A percentile compares a stretch with the other conserved stretches of the same genome.
phyloP scores from a whole-genome alignment of 1,140 invertebrate species.

The Eciton burchellii region DNA sequence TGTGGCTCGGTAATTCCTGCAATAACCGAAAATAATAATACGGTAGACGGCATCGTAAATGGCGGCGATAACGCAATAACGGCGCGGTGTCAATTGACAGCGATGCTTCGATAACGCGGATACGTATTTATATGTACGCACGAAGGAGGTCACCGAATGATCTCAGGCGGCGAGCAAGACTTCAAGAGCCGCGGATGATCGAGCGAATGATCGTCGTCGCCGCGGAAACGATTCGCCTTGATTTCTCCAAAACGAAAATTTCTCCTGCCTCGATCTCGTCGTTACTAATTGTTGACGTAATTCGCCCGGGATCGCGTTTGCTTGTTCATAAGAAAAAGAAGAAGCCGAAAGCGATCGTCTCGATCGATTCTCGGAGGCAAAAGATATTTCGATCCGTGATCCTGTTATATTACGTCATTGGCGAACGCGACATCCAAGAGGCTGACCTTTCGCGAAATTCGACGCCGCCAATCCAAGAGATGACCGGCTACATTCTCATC shows the following conservation, averaged over 20 bases:
- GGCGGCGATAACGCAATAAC: constrained; percentile 45
- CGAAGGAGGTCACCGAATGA: constrained; percentile 48
- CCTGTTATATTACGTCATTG: constrained; percentile 30
- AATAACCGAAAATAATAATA: constrained; percentile 62
- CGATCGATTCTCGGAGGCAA: too few species aligned
- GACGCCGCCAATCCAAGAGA: neutral
- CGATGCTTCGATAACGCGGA: constrained; percentile 52
- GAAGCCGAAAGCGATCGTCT: too few species aligned
- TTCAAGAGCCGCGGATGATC: constrained; percentile 16
- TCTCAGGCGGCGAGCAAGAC: neutral
- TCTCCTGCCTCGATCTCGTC: too few species aligned
- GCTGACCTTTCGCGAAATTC: constrained; percentile 40
- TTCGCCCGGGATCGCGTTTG: too few species aligned
- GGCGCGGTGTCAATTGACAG: constrained; percentile 52
- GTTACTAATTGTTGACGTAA: too few species aligned
- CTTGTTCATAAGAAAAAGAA: too few species aligned
- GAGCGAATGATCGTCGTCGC: neutral
- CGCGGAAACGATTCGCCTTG: neutral
- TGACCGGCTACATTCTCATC: too few species aligned
- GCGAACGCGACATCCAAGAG: neutral
- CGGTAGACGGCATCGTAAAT: constrained; percentile 47
- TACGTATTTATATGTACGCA: too few species aligned
- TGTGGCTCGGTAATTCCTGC: constrained; percentile 50
- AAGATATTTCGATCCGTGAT: neutral
- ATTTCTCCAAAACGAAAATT: constrained; percentile 1